These are phyloP conservation scores for Xanthia togata DNA, from an alignment of 2,888 invertebrate genomes.

Conservation along the genomic window DNA sequence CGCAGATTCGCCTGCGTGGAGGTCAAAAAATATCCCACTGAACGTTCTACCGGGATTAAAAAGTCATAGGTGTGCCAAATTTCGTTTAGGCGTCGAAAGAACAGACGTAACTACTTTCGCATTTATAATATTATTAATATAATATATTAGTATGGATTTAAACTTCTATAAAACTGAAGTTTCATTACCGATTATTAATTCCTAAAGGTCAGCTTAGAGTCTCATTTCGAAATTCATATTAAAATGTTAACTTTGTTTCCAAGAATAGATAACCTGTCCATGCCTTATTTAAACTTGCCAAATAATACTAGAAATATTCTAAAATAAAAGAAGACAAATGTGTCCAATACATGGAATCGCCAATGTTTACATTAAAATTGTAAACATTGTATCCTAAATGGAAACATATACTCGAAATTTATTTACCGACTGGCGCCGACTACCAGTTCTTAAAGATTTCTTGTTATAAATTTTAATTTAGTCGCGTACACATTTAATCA, in stretches of 20 bases:
- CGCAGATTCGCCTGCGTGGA: too few species aligned
- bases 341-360: conserved; percentile 38
- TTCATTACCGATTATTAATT: background rate
- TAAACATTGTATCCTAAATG: conserved; percentile 46
- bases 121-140: too few species aligned
- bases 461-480: conserved; percentile 42
- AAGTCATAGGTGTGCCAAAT: too few species aligned
- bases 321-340: conserved; percentile 35
- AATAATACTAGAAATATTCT: conserved; percentile 41
- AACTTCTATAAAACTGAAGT: background rate
- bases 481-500: conserved; percentile 11
- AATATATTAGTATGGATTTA: too few species aligned
- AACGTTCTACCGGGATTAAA: too few species aligned
- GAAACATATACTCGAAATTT: conserved; percentile 44
- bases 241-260: background rate
- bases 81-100: too few species aligned
- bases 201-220: background rate
- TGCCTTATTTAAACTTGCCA: conserved; percentile 14
- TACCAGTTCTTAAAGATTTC: conserved; percentile 59
- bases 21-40: too few species aligned
- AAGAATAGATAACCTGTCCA: conserved; percentile 13
- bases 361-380: conserved; percentile 40
- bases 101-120: too few species aligned
- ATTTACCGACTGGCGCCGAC: conserved; percentile 64
- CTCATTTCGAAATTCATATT: background rate